Evolutionary conservation across 2,113 vertebrate genomes (phyloP).

Genomic region (Gorsachius goisagi): DNA sequence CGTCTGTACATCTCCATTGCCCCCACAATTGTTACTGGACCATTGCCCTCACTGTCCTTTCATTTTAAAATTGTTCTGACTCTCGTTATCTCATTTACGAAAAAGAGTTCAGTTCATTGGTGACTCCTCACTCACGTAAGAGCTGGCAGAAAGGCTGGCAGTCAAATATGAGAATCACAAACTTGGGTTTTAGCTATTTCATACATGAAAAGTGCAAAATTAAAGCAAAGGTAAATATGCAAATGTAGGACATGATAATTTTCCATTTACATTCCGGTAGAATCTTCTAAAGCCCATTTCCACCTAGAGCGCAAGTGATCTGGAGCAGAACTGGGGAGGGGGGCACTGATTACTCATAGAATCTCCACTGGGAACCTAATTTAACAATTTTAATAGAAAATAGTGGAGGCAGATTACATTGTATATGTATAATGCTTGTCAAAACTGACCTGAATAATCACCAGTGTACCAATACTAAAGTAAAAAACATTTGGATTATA

Average conservation of each 20-base stretch:
- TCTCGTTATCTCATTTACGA: background rate
- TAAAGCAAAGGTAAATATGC: background rate
- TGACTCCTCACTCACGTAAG: background rate
- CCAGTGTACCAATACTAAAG: background rate
- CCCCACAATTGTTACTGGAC: background rate
- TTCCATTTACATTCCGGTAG: background rate
- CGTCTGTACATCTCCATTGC: background rate
- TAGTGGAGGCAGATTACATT: background rate
- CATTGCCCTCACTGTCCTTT: accelerated
- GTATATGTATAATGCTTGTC: background rate
- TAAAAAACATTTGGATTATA: background rate
- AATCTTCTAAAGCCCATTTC: background rate
- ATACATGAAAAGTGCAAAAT: background rate
- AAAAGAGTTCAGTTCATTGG: background rate
- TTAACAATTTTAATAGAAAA: background rate
- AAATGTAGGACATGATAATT: background rate
- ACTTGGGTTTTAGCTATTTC: background rate
- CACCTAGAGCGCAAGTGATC: background rate
- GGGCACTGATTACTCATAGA: background rate
- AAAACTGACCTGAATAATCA: background rate
- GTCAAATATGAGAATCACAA: background rate
- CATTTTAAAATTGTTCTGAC: background rate
- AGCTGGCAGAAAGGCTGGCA: background rate
- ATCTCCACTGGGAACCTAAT: background rate
- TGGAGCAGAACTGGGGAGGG: background rate